Percentiles rank a stretch among this genome's conserved stretches.
phyloP scores from a whole-genome alignment of 2,888 invertebrate genomes.

The Tuberolachnus salignus region DNA sequence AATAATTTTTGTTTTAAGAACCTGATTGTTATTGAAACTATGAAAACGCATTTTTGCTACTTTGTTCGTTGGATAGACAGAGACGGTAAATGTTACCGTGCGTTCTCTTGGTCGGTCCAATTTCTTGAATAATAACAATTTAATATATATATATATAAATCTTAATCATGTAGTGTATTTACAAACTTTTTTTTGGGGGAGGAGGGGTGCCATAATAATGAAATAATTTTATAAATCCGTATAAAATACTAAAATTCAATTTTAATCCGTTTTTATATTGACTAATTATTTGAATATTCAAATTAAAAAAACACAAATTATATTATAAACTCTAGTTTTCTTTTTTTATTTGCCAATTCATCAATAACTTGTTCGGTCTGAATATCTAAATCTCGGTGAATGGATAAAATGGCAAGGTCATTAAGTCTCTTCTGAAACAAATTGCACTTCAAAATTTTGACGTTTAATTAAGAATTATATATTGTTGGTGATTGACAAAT shows the following conservation, averaged over 20 bases:
- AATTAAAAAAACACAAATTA: too few species aligned
- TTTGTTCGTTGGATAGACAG: too few species aligned
- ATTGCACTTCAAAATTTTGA: background rate
- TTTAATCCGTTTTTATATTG: background rate
- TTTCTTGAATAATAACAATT: too few species aligned
- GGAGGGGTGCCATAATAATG: background rate
- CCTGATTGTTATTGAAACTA: too few species aligned
- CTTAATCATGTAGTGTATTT: too few species aligned
- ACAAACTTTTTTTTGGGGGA: background rate
- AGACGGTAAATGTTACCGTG: too few species aligned
- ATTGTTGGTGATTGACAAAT: background rate
- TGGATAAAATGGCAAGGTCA: background rate
- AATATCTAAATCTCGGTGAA: background rate
- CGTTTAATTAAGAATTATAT: background rate
- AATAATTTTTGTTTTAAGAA: too few species aligned
- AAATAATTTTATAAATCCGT: constrained; percentile 1
- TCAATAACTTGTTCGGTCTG: background rate
- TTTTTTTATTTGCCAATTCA: background rate
- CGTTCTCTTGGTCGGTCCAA: too few species aligned
- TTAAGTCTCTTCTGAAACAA: background rate
- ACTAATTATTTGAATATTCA: too few species aligned
- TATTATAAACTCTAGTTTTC: background rate
- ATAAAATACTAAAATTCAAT: background rate
- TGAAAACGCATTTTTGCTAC: too few species aligned
- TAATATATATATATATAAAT: too few species aligned